phyloP scores from a whole-genome alignment of 2,888 invertebrate genomes.

The Acronicta alni region DNA sequence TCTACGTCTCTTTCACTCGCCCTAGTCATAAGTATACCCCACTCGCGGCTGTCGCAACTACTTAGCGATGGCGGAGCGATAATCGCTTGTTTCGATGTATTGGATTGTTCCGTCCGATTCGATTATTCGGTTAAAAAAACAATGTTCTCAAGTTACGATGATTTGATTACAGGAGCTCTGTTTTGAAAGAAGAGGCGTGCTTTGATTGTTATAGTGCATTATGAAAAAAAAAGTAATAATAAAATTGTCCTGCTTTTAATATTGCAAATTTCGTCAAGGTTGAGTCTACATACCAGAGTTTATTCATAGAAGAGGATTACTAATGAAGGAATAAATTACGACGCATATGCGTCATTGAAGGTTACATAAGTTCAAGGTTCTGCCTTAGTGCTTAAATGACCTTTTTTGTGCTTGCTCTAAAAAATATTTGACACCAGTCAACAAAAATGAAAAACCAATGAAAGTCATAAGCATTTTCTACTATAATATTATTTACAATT shows the following conservation, averaged over 20 bases:
- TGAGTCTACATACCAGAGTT: no score
- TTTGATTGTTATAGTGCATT: conserved; percentile 22
- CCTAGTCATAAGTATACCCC: conserved; percentile 58
- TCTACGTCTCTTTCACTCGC: conserved; percentile 64
- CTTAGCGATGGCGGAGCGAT: conserved; percentile 80
- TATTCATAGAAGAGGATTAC: no score
- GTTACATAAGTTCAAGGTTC: no score
- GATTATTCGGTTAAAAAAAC: conserved; percentile 75
- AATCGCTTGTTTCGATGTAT: conserved; percentile 80
- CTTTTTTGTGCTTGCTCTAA: no score
- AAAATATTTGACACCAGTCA: no score
- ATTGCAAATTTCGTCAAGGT: background rate
- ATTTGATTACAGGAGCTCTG: conserved; percentile 57
- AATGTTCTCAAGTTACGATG: conserved; percentile 60
- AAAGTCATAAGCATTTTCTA: no score
- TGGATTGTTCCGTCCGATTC: conserved; percentile 84
- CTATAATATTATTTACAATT: no score
- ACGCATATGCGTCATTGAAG: no score
- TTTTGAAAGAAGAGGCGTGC: conserved; percentile 34
- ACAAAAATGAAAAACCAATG: no score
- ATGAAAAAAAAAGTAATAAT: background rate
- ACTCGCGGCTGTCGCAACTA: conserved; percentile 77
- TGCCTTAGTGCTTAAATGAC: no score
- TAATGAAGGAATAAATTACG: no score
- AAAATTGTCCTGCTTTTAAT: background rate